Evolutionary conservation across 2,797 vertebrate species (phyloP).

Genomic region (Platyrinchus mystaceus): DNA sequence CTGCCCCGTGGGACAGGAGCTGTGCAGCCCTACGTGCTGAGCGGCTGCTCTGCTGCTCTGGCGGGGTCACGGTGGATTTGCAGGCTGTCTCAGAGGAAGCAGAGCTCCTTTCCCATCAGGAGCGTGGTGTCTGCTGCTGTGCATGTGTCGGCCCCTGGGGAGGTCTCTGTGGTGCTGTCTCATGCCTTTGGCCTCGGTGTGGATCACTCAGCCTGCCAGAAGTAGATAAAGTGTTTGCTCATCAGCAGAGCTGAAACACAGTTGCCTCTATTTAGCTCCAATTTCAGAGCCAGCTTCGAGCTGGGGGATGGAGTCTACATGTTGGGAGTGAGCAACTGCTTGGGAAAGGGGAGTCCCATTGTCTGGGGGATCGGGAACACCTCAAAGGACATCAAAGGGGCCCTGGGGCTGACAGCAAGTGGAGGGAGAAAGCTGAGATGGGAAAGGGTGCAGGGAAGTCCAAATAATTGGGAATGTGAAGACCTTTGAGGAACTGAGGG

Average conservation of each 20-base stretch:
- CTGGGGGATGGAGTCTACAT: background rate
- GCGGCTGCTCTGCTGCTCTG: accelerated
- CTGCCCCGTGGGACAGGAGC: background rate
- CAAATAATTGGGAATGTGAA: background rate
- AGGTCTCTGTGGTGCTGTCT: background rate
- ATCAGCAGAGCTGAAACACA: background rate
- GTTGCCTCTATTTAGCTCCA: background rate
- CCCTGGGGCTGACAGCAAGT: background rate
- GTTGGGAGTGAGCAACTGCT: background rate
- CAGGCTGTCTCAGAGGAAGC: background rate
- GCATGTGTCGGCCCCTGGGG: background rate
- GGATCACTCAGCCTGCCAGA: background rate
- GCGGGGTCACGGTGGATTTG: background rate
- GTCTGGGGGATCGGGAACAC: background rate
- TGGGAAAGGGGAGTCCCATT: background rate
- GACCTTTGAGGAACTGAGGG: background rate
- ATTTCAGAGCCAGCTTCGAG: background rate
- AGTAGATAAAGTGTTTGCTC: background rate
- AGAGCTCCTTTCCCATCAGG: background rate
- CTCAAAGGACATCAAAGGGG: background rate
- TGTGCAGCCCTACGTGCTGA: background rate
- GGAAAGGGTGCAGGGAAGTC: background rate
- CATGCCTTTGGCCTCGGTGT: background rate
- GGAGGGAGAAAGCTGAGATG: background rate
- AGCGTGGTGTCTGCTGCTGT: background rate